Evolutionary conservation across 2,888 invertebrate genomes (phyloP), one percentile per base, ranked within the genome.

Genomic region (Apamea epomidion): DNA sequence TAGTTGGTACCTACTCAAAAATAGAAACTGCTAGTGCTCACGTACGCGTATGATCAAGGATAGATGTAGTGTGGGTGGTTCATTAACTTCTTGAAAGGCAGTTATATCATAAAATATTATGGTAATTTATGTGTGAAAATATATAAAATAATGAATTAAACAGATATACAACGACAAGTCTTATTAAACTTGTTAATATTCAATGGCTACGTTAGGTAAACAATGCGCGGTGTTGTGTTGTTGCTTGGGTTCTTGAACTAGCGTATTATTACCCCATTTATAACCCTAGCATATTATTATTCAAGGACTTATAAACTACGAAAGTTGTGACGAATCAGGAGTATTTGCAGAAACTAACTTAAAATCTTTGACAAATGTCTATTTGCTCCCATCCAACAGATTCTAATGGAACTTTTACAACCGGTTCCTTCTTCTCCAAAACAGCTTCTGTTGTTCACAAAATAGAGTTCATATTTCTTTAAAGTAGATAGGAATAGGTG

Each of bases 301-400:
- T 51, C 14, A 60, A 72, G 21, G 16, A 37, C 65, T 42, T 67
- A 45, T 60, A 67, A 77, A 48, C n/a, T 32, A 25, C 0, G 1
- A 54, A 54, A 86, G 16, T 62, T 60, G 21, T 54, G 16, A 2
- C 2, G 0, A 68, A 60, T 65, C 37, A 32, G 12, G 2, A 21
- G 64, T 58, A 21, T 60, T 71, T 60, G n/a, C 64, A 42, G 60
- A 77, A 85, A 88, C 76, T 73, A 69, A 7, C 51, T 54, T 37
- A 73, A 73, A 73, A 81, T 86, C 76, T 81, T 86, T 74, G 48
- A 81, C 75, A 67, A 64, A 72, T 72, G 51, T 64, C 62, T 16
- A 74, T 88, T 81, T 88, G 68, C 60, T 64, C 48, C 62, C 75
- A 73, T 76, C 51, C 60, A 79, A 83, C 69, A 70, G 62, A 82